phyloP scores from a whole-genome alignment of 2,888 invertebrate species.

The Hanleya hanleyi region DNA sequence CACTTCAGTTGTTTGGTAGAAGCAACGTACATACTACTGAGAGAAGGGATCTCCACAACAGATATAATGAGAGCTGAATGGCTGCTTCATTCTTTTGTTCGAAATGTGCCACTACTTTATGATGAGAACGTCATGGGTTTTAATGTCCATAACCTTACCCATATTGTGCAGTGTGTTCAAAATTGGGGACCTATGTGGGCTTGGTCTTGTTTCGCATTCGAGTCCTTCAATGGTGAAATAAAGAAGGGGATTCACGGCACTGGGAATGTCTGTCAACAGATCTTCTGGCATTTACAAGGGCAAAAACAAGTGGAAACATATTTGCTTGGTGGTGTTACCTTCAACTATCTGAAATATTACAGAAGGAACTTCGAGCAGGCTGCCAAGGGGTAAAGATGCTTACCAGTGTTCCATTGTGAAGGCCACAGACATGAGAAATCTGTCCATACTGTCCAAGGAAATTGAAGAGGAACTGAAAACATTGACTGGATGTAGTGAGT shows the following conservation, averaged over 20 bases:
- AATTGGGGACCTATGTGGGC: constrained; percentile 41
- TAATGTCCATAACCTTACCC: constrained; percentile 37
- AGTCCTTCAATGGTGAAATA: constrained; percentile 40
- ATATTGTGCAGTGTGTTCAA: constrained; percentile 28
- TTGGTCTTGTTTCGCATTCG: constrained; percentile 42
- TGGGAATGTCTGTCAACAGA: constrained; percentile 32
- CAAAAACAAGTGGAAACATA: constrained; percentile 16
- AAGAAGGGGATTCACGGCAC: constrained; percentile 35
- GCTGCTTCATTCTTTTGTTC: constrained; percentile 19
- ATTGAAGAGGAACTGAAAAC: background rate
- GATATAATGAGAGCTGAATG: constrained; percentile 21
- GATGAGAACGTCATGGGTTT: constrained; percentile 16
- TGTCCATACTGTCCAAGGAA: background rate
- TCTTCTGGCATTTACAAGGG: constrained; percentile 38
- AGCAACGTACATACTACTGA: constrained; percentile 27
- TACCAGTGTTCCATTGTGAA: background rate
- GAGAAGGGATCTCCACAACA: constrained; percentile 17
- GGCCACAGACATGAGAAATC: background rate
- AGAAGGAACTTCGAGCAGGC: background rate
- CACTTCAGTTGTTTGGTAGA: constrained; percentile 35
- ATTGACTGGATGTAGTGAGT: background rate
- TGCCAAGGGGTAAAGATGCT: background rate
- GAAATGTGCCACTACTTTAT: constrained; percentile 19
- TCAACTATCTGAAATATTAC: background rate
- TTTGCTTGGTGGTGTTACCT: background rate